Evolutionary conservation across 2,888 invertebrate species (phyloP), one percentile per base, ranked within the genome.

Genomic region (Vanessa cardui): DNA sequence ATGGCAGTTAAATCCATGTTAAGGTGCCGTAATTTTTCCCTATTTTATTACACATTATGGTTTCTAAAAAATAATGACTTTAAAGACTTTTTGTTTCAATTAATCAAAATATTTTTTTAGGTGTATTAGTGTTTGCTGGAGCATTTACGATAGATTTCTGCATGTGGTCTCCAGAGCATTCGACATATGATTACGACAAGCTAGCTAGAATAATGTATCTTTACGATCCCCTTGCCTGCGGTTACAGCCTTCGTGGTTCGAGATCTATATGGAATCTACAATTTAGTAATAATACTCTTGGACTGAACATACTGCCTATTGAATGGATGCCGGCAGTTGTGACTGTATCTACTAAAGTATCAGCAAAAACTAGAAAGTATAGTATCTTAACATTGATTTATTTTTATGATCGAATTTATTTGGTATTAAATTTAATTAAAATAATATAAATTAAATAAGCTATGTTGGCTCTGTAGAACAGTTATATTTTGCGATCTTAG

Each of bases 121-220:
- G 89, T 70, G 2, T 86, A 0, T 0, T 79, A 1, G 82, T 88
- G 0, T 81, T 77, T 62, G 0, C 74, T 0, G 83, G 81, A 0
- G 76, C 83, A 0, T 39, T 64, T 1, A 82, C 87, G 0, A 75
- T 91, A 2, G 69, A 83, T 1, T 16, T 68, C 6, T 91, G 91
- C 67, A 7, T 80, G 0, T 91, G 89, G 90, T 71, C 72, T 0
- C 89, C 89, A 0, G 79, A 84, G 9, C 18, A 76, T 0, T 70
- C 80, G 0, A 64, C 62, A 0, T 50, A 73, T 2, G 90, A 90
- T 64, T 82, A 74, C 39, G 82, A 85, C 70, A 88, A 86, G 65
- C 74, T 91, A 2, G 76, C 77, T 1, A 83, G 89, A 6, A 83
- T 90, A 62, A 90, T 90, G 89, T 91, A 91, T 64, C 75, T 91